Evolutionary conservation across 2,797 vertebrate genomes (phyloP).

Genomic region (Megalops cyprinoides): DNA sequence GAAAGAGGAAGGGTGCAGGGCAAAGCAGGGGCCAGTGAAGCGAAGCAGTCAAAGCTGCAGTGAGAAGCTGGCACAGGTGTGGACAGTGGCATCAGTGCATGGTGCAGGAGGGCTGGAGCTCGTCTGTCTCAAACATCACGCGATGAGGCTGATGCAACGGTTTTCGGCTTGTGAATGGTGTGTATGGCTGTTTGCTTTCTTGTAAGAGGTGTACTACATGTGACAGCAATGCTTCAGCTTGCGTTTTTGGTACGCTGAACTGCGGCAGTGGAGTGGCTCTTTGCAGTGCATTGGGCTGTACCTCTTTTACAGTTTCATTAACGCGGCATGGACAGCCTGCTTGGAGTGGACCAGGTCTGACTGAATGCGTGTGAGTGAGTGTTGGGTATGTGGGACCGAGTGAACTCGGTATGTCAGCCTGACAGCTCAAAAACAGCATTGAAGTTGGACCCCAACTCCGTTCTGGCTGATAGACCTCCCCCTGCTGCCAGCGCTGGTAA

Average conservation of each 20-base stretch:
- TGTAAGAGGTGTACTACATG: neutral
- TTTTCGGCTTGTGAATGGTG: neutral
- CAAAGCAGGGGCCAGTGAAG: constrained; percentile 12
- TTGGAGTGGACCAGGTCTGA: neutral
- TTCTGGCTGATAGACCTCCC: neutral
- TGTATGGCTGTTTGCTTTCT: neutral
- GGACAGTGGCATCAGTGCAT: neutral
- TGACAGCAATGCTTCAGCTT: neutral
- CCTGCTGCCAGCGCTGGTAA: neutral
- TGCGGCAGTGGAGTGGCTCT: neutral
- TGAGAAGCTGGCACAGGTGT: neutral
- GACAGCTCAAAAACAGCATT: neutral
- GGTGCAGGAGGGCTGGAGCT: neutral
- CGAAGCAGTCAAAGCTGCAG: constrained; percentile 25
- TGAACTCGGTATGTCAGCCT: neutral
- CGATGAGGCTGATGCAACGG: constrained; percentile 30
- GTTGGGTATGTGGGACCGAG: neutral
- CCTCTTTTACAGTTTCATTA: neutral
- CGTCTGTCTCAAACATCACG: constrained; percentile 9
- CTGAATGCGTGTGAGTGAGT: neutral
- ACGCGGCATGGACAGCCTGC: neutral
- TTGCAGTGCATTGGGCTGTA: neutral
- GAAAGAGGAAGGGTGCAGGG: neutral
- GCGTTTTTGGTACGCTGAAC: neutral
- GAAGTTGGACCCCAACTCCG: neutral